phyloP scores from a whole-genome alignment of 64 coral and sea anemone species.

The Astreopora myriophthalma region DNA sequence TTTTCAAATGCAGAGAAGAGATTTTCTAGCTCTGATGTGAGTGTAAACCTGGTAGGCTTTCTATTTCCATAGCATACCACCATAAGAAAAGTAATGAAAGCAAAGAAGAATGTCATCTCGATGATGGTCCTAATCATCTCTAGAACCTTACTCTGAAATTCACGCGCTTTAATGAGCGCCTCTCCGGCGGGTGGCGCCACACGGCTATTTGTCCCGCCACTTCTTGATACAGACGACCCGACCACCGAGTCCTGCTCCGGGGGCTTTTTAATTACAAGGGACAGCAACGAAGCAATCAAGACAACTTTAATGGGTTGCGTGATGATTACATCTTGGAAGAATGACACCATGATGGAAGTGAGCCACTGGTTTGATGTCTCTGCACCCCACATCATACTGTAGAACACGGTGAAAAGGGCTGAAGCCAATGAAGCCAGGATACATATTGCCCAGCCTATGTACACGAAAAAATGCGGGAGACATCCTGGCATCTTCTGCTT shows the following conservation, averaged over 20 bases:
- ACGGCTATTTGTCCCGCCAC: conserved; percentile 11
- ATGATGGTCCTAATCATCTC: conserved; percentile 70
- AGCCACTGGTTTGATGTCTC: conserved; percentile 70
- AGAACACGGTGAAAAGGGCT: conserved; percentile 58
- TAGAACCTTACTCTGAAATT: conserved; percentile 57
- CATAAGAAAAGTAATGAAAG: conserved; percentile 44
- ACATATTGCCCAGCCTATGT: conserved; percentile 63
- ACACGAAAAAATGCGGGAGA: conserved; percentile 61
- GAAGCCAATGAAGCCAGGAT: conserved; percentile 48
- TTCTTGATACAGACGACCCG: conserved; percentile 42
- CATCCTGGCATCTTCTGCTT: conserved; percentile 57
- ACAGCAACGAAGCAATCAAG: conserved; percentile 60
- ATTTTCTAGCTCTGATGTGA: conserved; percentile 47
- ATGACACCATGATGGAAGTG: conserved; percentile 73
- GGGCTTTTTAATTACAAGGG: conserved; percentile 55
- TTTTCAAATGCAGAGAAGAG: conserved; percentile 48
- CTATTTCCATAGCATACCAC: conserved; percentile 76
- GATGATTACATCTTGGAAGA: conserved; percentile 76
- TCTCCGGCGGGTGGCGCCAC: conserved; percentile 28
- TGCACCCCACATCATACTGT: conserved; percentile 79
- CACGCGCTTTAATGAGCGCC: conserved; percentile 52
- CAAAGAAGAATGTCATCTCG: conserved; percentile 59
- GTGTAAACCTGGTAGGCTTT: conserved; percentile 28
- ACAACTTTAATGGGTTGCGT: conserved; percentile 76
- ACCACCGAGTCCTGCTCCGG: conserved; percentile 57